A percentile compares a stretch with the other conserved stretches of the same genome.
Evolutionary conservation across 2,888 invertebrate species (phyloP).

Genomic region (Trachelus stipa): DNA sequence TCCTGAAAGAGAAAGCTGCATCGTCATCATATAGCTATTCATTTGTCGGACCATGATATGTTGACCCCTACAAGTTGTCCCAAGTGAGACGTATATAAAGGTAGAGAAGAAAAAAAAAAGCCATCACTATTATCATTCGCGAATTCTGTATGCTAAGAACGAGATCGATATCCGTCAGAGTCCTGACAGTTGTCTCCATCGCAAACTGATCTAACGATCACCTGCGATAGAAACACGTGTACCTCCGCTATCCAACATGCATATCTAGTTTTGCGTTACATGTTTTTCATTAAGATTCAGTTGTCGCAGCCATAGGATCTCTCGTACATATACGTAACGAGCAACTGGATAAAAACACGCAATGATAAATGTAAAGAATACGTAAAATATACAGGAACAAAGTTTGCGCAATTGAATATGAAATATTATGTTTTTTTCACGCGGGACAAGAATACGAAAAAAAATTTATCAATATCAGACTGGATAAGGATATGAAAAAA

Average conservation of each 20-base stretch:
- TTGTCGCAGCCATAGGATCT: background rate
- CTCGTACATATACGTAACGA: background rate
- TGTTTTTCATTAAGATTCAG: background rate
- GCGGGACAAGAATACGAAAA: too few relatives aligned
- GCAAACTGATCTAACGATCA: background rate
- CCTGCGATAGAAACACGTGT: background rate
- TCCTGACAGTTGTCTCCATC: background rate
- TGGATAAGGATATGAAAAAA: background rate
- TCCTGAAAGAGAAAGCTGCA: slow-evolving; percentile 14
- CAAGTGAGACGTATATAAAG: background rate
- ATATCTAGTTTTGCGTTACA: background rate
- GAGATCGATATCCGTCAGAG: background rate
- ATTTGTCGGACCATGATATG: background rate
- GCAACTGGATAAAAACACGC: background rate
- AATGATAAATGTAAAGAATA: background rate
- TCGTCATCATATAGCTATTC: background rate
- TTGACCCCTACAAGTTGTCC: background rate
- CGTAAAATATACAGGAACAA: background rate
- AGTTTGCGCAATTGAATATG: background rate
- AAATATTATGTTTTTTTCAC: background rate
- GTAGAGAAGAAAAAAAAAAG: background rate
- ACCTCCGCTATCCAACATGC: background rate
- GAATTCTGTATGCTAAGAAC: background rate
- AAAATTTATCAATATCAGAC: background rate
- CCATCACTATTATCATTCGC: background rate